Evolutionary conservation across 2,113 vertebrate species (phyloP).

Genomic region (Erythrocercus mccallii): DNA sequence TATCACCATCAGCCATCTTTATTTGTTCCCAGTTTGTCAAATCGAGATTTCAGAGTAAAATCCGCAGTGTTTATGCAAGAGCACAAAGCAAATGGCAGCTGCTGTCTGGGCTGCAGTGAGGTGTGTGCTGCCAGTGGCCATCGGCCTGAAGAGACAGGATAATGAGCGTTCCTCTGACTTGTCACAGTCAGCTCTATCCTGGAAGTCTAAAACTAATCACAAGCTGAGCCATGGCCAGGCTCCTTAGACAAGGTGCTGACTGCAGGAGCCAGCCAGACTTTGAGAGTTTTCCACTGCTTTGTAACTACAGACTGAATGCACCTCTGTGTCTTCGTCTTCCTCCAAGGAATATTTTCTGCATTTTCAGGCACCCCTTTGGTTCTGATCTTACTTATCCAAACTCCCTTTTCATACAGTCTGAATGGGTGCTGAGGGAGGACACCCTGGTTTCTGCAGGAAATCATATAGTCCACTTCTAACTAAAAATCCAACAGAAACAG

Average conservation of each 20-base stretch:
- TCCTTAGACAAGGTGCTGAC: neutral
- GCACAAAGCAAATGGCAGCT: neutral
- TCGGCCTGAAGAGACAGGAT: neutral
- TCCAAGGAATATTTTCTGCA: neutral
- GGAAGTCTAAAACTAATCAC: neutral
- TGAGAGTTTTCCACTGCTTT: rapidly evolving
- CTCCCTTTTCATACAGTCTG: neutral
- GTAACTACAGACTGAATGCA: neutral
- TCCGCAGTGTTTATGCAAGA: neutral
- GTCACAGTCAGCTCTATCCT: neutral
- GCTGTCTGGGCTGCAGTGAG: neutral
- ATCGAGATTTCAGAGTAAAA: neutral
- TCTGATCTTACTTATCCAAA: neutral
- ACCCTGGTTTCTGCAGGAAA: neutral
- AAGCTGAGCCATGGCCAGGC: neutral
- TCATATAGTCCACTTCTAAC: rapidly evolving
- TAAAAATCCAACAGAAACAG: neutral
- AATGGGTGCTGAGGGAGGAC: neutral
- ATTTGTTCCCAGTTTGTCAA: neutral
- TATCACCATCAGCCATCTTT: neutral
- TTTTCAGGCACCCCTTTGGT: neutral
- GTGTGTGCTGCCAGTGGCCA: neutral
- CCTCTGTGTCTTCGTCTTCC: neutral
- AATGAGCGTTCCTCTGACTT: neutral
- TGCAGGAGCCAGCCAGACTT: neutral